Percentiles rank a stretch among this genome's conserved stretches.
These are phyloP conservation scores for Heliothis virescens DNA, from an alignment of 1,140 invertebrate genomes.

Conservation along the genomic window DNA sequence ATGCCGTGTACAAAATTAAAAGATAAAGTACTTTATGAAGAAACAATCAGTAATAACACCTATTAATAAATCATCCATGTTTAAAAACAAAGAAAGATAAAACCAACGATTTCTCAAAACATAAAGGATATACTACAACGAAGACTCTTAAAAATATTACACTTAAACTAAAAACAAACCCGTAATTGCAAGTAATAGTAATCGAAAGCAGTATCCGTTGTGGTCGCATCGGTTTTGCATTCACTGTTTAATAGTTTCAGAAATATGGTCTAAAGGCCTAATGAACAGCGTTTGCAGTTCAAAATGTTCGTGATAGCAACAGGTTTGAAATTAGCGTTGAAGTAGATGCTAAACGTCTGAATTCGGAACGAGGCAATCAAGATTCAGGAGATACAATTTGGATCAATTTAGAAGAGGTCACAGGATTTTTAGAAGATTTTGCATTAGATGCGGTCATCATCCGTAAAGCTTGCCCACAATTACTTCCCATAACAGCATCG, in stretches of 20 bases:
- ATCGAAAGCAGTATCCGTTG: conserved; percentile 61
- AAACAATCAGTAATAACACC: no score
- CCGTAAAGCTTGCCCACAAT: background rate
- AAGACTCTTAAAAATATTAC: background rate
- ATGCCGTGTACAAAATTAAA: no score
- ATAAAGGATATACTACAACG: no score
- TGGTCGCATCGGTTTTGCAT: conserved; percentile 63
- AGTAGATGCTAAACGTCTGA: background rate
- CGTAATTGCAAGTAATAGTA: conserved; percentile 43
- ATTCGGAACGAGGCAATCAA: conserved; percentile 1
- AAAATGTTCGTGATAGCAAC: conserved; percentile 38
- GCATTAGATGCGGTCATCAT: background rate
- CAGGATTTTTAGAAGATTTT: background rate
- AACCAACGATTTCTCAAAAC: no score
- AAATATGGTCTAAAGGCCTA: conserved; percentile 21
- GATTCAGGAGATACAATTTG: conserved; percentile 6
- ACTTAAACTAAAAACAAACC: background rate
- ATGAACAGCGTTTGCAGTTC: background rate
- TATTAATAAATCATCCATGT: no score
- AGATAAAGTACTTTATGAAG: no score
- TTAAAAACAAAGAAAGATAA: no score
- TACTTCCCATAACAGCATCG: background rate
- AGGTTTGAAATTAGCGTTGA: conserved; percentile 49
- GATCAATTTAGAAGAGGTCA: conserved; percentile 30
- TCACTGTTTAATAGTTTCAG: conserved; percentile 48